Evolutionary conservation across 2,113 vertebrate species (phyloP), one percentile per base, ranked within the genome.

Genomic region (Poeciliopsis occidentalis): DNA sequence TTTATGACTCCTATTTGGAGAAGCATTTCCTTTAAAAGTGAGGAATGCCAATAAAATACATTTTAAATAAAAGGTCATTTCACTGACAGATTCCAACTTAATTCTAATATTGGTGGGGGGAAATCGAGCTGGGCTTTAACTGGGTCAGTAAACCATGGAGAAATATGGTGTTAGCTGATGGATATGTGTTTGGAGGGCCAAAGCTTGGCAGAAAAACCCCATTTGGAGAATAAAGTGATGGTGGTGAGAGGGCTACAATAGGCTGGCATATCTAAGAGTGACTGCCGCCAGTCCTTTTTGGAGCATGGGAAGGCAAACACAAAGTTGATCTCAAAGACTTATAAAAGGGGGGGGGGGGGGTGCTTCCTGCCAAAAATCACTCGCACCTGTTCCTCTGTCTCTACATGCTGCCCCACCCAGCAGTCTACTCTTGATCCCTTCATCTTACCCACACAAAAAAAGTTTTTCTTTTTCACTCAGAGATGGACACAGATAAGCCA

Each of bases 261-360:
- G 83, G 76, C 73, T 85, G 89, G 87, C 88, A 63, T 78, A 79
- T 87, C 73, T 62, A 64, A 71, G 0, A 37, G 72, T 65, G 81
- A 44, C 80, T 82, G 83, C 71, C 87, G 92, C 90, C 88, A 90
- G 87, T 83, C 79, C 75, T 12, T 71, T 73, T 73, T 78, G 85
- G 82, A 90, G 87, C 92, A 91, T 94, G 93, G 94, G 94, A 94
- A 94, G 88, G 86, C 92, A 94, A 94, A 94, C 93, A 94, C 78
- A 85, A 86, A 80, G 64, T 63, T 60, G 67, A 87, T 94, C 93
- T 91, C 94, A 93, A 91, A 91, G 85, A 88, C 85, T 90, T 94
- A 79, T 83, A 86, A 90, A 87, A 67, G 31, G 39, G 71, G 34
- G 69, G 39, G 71, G 34, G 69, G 34, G 39, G 24, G 57, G 22